A percentile compares a stretch with the other conserved stretches of the same genome.
These are phyloP conservation scores for Cyclina sinensis DNA, from an alignment of 1,140 invertebrate species.

Conservation along the genomic window DNA sequence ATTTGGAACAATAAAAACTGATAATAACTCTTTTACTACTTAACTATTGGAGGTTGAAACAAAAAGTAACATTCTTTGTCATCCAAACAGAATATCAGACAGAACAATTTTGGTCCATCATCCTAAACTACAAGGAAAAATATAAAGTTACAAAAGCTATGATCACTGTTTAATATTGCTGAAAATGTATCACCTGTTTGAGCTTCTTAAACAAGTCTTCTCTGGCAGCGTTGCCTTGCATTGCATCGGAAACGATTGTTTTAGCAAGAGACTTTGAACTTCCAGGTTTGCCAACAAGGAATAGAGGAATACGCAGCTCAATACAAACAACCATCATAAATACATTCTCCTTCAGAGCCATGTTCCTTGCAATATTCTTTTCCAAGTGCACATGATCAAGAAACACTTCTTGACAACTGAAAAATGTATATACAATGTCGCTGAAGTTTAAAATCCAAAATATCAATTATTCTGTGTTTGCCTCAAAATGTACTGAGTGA, in stretches of 20 bases:
- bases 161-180: no score
- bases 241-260: conserved; percentile 75
- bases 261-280: conserved; percentile 84
- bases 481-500: not conserved
- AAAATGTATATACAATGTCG: not conserved
- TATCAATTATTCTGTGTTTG: not conserved
- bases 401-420: conserved; percentile 82
- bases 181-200: conserved; percentile 72
- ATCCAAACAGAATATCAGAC: no score
- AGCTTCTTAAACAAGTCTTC: conserved; percentile 77
- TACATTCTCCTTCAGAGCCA: conserved; percentile 83
- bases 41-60: no score
- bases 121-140: no score
- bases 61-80: no score
- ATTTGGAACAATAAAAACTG: no score
- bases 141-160: no score
- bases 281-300: conserved; percentile 84
- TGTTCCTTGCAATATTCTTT: conserved; percentile 82
- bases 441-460: no score
- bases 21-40: no score
- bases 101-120: no score
- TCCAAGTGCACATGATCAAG: conserved; percentile 78
- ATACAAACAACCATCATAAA: conserved; percentile 85
- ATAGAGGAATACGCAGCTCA: conserved; percentile 81
- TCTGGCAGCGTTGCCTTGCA: conserved; percentile 70